Conservation (phyloP, 2,113 vertebrate genomes). For the Centropus bengalensis region DNA sequence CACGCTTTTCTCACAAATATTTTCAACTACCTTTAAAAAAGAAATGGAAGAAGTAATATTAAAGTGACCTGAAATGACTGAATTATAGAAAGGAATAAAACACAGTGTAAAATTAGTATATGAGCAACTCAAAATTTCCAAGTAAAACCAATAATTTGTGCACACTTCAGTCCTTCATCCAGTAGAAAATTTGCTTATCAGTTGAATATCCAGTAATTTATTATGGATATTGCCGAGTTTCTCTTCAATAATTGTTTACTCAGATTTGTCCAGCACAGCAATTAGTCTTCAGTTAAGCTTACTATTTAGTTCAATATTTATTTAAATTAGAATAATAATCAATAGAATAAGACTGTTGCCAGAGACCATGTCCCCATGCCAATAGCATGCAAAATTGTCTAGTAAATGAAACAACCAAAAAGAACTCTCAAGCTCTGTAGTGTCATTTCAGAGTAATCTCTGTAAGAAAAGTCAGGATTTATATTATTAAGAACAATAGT, state of each 20-base stretch:
- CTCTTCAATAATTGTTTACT: conserved; percentile 35
- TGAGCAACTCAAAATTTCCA: not conserved
- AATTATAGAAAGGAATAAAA: not conserved
- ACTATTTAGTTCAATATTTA: conserved; percentile 44
- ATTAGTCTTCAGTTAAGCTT: conserved; percentile 33
- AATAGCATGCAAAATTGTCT: conserved; percentile 70
- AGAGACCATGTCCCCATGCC: conserved; percentile 24
- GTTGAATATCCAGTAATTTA: not conserved
- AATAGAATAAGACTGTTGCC: conserved; percentile 47
- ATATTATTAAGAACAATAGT: conserved; percentile 21
- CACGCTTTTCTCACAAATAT: not conserved
- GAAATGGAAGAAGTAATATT: not conserved
- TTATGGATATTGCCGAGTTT: not conserved
- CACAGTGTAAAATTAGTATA: not conserved
- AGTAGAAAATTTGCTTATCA: not conserved
- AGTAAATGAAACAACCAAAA: conserved; percentile 64
- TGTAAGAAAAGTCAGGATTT: conserved; percentile 6
- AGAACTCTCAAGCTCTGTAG: conserved; percentile 18
- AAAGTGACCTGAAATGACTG: not conserved
- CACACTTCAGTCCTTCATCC: not conserved
- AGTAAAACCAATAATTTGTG: not conserved
- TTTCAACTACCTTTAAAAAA: not conserved
- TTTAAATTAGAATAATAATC: conserved; percentile 66
- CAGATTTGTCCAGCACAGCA: not conserved
- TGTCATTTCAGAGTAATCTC: conserved; percentile 71